These are phyloP conservation scores for Stomatorhinus ivindoensis DNA, from an alignment of 2,113 vertebrate genomes.

Conservation along the genomic window DNA sequence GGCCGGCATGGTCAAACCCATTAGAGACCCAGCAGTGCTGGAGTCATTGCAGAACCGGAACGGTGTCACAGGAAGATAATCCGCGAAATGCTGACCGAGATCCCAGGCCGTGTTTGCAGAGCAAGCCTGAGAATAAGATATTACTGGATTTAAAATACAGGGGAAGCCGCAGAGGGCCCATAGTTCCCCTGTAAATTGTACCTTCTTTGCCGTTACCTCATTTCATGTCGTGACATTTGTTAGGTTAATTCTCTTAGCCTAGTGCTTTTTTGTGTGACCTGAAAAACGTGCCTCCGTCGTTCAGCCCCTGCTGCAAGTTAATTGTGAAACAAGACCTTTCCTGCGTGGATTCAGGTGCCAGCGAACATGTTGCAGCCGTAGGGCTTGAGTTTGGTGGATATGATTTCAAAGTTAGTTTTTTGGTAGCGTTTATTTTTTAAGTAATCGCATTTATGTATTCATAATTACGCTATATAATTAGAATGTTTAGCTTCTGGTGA, in stretches of 20 bases:
- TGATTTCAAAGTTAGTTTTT: not conserved
- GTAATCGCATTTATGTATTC: not conserved
- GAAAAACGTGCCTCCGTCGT: not conserved
- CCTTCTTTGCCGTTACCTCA: not conserved
- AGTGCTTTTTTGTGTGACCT: not conserved
- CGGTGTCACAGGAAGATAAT: not conserved
- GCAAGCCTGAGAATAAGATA: slow-evolving; percentile 7
- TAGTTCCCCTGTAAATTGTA: not conserved
- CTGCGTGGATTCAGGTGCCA: not conserved
- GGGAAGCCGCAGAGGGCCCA: not conserved
- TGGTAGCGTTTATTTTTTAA: slow-evolving; percentile 21
- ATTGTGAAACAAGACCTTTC: not conserved
- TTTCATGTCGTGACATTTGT: not conserved
- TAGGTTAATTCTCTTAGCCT: not conserved
- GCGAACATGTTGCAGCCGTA: not conserved
- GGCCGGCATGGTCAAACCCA: not conserved
- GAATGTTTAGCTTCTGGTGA: not conserved
- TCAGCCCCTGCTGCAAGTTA: not conserved
- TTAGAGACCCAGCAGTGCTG: not conserved
- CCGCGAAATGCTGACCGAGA: not conserved
- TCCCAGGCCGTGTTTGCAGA: not conserved
- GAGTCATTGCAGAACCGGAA: not conserved
- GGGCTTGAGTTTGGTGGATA: not conserved
- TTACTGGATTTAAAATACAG: not conserved
- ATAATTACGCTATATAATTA: not conserved